Evolutionary conservation across 2,797 vertebrate genomes (phyloP).

Genomic region (Urocyon cinereoargenteus): DNA sequence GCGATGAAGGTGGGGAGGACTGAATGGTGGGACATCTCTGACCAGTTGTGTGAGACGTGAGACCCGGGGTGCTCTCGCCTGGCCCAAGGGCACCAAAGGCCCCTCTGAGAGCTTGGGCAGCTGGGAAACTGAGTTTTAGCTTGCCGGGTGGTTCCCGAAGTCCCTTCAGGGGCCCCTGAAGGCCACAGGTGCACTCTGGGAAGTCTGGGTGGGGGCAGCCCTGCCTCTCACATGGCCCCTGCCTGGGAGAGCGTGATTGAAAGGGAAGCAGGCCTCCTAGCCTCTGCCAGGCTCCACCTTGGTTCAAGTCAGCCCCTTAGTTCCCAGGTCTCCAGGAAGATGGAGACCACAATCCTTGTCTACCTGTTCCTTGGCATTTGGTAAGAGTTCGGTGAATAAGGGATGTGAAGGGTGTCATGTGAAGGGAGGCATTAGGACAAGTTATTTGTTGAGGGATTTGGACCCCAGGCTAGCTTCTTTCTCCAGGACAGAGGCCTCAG

Average conservation of each 20-base stretch:
- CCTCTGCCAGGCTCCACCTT: background rate
- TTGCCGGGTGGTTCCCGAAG: background rate
- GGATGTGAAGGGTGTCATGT: background rate
- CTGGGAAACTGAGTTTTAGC: background rate
- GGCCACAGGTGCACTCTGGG: background rate
- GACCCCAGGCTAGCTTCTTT: background rate
- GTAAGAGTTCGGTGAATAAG: no score
- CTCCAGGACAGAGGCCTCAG: background rate
- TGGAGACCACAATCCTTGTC: background rate
- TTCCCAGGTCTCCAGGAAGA: background rate
- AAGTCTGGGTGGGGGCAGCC: background rate
- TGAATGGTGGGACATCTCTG: background rate
- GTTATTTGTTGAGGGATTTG: background rate
- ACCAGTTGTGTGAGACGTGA: background rate
- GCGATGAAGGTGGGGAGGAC: rapidly evolving
- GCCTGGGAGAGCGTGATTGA: background rate
- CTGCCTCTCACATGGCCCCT: background rate
- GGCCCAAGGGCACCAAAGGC: background rate
- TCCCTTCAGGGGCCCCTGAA: background rate
- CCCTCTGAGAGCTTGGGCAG: background rate
- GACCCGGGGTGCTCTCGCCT: background rate
- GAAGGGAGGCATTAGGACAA: background rate
- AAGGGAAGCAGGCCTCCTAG: background rate
- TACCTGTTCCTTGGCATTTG: background rate
- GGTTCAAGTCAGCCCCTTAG: background rate